Conservation (phyloP, 2,113 vertebrate genomes). For the Fregata magnificens region DNA sequence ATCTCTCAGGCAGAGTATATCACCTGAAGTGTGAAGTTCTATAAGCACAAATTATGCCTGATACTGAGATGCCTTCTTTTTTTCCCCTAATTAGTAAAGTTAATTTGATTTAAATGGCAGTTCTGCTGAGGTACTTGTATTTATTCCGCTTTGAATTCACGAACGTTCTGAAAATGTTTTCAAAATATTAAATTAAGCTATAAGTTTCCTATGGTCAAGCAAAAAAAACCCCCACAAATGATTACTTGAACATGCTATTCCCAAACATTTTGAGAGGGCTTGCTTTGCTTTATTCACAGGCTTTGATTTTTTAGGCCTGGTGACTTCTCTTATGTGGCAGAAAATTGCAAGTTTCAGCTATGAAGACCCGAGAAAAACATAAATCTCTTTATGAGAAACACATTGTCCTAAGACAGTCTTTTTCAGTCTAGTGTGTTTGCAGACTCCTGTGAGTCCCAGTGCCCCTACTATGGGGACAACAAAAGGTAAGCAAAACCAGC, state of each 20-base stretch:
- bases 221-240: slow-evolving; percentile 2
- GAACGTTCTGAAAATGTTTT: slow-evolving; percentile 59
- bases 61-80: slow-evolving; percentile 55
- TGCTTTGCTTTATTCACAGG: slow-evolving; percentile 36
- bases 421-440: neutral
- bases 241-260: slow-evolving; percentile 24
- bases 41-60: slow-evolving; percentile 64
- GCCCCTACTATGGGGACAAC: neutral
- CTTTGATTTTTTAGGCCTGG: slow-evolving; percentile 27
- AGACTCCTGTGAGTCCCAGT: neutral
- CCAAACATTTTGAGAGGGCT: slow-evolving; percentile 7
- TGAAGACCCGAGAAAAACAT: neutral
- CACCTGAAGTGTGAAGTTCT: slow-evolving; percentile 59
- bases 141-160: slow-evolving; percentile 59
- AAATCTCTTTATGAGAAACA: neutral
- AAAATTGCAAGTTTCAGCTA: slow-evolving; percentile 2
- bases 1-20: slow-evolving; percentile 57
- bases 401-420: neutral
- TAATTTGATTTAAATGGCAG: slow-evolving; percentile 77
- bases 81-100: slow-evolving; percentile 67
- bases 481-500: slow-evolving; percentile 8
- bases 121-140: slow-evolving; percentile 58
- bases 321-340: neutral
- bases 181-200: slow-evolving; percentile 61
- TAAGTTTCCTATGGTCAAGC: slow-evolving; percentile 58